Evolutionary conservation across 2,113 vertebrate genomes (phyloP).

Genomic region (Coptodon rendalli): DNA sequence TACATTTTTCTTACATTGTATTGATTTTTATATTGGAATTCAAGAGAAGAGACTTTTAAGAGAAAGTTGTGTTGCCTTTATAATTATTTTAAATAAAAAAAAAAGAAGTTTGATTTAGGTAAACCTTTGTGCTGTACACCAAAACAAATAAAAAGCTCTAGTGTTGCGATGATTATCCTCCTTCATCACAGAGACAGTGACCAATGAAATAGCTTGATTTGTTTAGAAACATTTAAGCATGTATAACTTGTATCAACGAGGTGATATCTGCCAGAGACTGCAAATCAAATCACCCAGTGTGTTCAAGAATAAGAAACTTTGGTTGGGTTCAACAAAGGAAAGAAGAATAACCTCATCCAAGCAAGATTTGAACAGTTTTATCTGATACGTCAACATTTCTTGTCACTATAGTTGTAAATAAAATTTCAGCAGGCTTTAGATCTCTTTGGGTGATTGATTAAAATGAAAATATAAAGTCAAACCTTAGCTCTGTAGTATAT

Average conservation of each 20-base stretch:
- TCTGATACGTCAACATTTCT: background rate
- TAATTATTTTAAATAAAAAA: background rate
- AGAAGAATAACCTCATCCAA: background rate
- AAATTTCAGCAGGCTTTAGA: background rate
- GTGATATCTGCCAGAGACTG: background rate
- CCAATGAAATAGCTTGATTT: background rate
- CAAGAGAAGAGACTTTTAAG: background rate
- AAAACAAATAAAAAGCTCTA: background rate
- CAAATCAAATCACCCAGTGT: accelerated
- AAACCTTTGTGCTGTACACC: background rate
- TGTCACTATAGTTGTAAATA: background rate
- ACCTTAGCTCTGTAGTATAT: background rate
- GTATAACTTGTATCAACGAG: accelerated
- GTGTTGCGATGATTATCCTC: accelerated
- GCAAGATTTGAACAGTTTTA: background rate
- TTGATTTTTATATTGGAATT: accelerated
- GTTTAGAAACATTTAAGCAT: background rate
- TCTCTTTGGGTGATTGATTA: background rate
- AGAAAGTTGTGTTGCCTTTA: background rate
- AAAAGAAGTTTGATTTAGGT: background rate
- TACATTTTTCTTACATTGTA: background rate
- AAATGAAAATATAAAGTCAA: background rate
- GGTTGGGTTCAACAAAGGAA: background rate
- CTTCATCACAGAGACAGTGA: background rate
- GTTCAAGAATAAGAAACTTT: background rate